These are phyloP conservation scores for Pardosa pseudoannulata DNA, from an alignment of 2,888 invertebrate genomes.

Conservation along the genomic window DNA sequence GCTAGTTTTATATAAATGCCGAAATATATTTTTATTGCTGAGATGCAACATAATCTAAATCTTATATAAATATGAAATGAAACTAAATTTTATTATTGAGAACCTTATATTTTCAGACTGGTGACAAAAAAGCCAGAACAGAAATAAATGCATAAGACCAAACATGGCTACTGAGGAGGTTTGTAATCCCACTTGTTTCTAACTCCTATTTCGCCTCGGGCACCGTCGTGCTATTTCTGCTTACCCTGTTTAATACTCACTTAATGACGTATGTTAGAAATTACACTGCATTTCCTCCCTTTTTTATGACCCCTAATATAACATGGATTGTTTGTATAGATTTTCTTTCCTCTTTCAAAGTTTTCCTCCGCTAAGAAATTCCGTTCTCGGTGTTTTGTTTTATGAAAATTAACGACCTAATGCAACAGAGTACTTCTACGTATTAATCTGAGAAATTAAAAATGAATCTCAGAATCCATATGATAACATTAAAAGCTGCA, in stretches of 20 bases:
- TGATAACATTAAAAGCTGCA: too few relatives aligned
- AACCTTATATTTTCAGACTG: too few relatives aligned
- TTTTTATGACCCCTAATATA: background rate
- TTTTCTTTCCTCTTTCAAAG: background rate
- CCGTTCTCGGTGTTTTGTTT: background rate
- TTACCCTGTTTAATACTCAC: slow-evolving; percentile 42
- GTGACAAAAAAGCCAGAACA: too few relatives aligned
- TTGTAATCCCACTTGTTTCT: background rate
- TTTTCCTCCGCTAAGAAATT: background rate
- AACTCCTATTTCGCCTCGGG: slow-evolving; percentile 5
- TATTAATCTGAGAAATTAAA: too few relatives aligned
- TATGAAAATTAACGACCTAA: background rate
- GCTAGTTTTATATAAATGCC: too few relatives aligned
- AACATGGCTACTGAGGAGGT: background rate
- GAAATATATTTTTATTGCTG: too few relatives aligned
- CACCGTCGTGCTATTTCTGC: slow-evolving; percentile 27
- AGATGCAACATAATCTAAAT: too few relatives aligned
- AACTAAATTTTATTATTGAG: too few relatives aligned
- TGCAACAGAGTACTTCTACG: too few relatives aligned
- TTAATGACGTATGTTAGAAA: slow-evolving; percentile 53
- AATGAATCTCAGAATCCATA: too few relatives aligned
- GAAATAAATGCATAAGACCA: too few relatives aligned
- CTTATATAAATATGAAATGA: too few relatives aligned
- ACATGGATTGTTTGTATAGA: background rate
- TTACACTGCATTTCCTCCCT: slow-evolving; percentile 13